Conservation (phyloP, 2,888 invertebrate genomes). For the Trimorus sp. region DNA sequence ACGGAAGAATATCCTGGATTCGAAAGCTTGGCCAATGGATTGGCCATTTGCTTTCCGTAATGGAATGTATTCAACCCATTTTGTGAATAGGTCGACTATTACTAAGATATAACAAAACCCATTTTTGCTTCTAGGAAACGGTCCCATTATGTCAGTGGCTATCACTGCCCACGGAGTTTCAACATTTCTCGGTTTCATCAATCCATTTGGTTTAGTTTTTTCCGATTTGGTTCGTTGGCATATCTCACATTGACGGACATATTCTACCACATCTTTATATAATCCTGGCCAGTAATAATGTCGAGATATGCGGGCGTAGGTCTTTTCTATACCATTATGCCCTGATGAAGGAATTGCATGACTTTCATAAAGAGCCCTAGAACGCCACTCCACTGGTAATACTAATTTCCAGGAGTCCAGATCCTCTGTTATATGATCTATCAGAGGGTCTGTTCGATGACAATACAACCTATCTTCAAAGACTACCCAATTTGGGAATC, state of each 20-base stretch:
- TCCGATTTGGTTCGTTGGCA: background rate
- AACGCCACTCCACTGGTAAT: background rate
- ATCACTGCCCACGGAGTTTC: too few species aligned
- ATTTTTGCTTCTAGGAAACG: too few species aligned
- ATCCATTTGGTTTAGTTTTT: conserved; percentile 41
- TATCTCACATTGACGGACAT: background rate
- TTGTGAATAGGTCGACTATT: too few species aligned
- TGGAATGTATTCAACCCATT: conserved; percentile 28
- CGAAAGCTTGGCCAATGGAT: background rate
- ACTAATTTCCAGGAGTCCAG: conserved; percentile 16
- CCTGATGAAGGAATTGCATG: conserved; percentile 2
- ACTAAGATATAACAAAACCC: too few species aligned
- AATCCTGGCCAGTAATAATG: conserved; percentile 12
- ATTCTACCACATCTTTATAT: conserved; percentile 27
- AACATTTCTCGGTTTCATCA: too few species aligned
- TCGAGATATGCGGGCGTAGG: conserved; percentile 7
- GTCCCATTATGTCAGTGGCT: too few species aligned
- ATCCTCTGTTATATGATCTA: background rate
- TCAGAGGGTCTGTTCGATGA: background rate
- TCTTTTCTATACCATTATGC: conserved; percentile 6
- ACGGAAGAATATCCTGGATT: background rate
- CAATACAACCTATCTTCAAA: background rate
- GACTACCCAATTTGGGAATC: background rate
- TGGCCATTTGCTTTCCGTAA: background rate
- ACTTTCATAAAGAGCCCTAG: background rate